Evolutionary conservation across 1,140 invertebrate species (phyloP).

Genomic region (Cydia amplana): DNA sequence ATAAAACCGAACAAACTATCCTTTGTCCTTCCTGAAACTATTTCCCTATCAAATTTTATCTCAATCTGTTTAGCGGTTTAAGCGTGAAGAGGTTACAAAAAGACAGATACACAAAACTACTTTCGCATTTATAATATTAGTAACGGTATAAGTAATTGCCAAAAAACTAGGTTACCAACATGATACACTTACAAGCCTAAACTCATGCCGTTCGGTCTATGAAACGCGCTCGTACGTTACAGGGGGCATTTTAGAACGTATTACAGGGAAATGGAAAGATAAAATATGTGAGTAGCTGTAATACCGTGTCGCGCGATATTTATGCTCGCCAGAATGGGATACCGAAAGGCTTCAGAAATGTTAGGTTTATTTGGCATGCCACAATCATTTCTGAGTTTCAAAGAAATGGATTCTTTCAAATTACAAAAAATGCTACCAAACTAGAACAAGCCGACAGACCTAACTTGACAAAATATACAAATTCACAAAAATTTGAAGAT

Average conservation of each 20-base stretch:
- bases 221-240: background rate
- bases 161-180: background rate
- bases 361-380: background rate
- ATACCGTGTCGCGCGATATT: constrained; percentile 25
- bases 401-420: too few relatives aligned
- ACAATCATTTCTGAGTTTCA: too few relatives aligned
- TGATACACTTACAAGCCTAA: background rate
- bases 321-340: constrained; percentile 13
- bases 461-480: too few relatives aligned
- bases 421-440: background rate
- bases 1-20: too few relatives aligned
- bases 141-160: background rate
- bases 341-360: constrained; percentile 8
- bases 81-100: too few relatives aligned
- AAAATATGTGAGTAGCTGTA: constrained; percentile 25
- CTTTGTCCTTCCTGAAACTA: too few relatives aligned
- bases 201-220: constrained; percentile 3
- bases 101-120: background rate
- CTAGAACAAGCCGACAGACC: too few relatives aligned
- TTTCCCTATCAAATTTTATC: too few relatives aligned
- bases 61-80: too few relatives aligned
- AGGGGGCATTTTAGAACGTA: constrained; percentile 1
- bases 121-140: background rate
- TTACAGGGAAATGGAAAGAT: constrained; percentile 27
- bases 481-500: too few relatives aligned